Conservation (phyloP, 2,888 invertebrate species). For the Sinhomidia bicolor region DNA sequence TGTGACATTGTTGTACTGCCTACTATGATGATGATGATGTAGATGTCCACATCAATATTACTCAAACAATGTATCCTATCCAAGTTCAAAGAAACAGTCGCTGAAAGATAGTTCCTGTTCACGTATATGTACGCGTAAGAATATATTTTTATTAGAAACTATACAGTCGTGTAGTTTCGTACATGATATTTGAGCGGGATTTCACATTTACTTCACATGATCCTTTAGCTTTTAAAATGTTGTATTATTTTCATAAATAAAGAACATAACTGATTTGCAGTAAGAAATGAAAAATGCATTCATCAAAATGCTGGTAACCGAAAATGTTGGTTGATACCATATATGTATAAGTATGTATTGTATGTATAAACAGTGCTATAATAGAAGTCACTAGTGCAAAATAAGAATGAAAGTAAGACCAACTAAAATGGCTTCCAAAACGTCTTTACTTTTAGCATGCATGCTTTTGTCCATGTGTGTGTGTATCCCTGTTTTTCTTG, state of each 20-base stretch:
- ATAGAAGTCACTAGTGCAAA: neutral
- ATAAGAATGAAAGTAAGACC: neutral
- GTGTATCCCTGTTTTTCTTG: neutral
- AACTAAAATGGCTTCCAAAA: neutral
- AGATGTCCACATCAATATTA: neutral
- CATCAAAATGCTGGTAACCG: too few species aligned
- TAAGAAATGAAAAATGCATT: too few species aligned
- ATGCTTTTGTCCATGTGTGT: neutral
- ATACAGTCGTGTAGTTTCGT: too few species aligned
- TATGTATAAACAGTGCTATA: neutral
- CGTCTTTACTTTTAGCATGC: neutral
- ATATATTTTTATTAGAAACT: too few species aligned
- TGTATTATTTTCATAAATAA: too few species aligned
- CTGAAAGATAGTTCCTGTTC: neutral
- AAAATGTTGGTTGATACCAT: neutral
- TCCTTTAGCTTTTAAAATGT: too few species aligned
- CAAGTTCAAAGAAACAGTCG: neutral
- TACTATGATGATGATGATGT: too few species aligned
- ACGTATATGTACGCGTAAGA: neutral
- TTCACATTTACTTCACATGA: too few species aligned
- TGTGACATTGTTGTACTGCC: conserved; percentile 27
- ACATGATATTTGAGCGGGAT: too few species aligned
- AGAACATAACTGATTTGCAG: too few species aligned
- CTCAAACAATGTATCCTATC: neutral
- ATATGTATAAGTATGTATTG: neutral